phyloP scores from a whole-genome alignment of 1,140 invertebrate genomes.

The Sminthurides bifidus region DNA sequence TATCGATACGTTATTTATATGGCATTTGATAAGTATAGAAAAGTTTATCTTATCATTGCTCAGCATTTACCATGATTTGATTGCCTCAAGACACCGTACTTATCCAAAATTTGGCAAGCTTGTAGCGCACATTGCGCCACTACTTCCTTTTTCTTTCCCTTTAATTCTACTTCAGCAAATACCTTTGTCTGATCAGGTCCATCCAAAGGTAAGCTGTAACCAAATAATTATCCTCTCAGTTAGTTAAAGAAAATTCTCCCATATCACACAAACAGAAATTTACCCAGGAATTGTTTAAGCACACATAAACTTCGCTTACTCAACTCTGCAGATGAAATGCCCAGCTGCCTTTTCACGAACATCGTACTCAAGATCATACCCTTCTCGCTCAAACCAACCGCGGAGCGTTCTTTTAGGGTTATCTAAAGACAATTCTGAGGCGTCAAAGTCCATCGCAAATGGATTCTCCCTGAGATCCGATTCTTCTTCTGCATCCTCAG shows the following conservation, averaged over 20 bases:
- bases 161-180: constrained; percentile 69
- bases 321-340: constrained; percentile 57
- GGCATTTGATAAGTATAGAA: background rate
- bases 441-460: constrained; percentile 45
- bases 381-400: constrained; percentile 92
- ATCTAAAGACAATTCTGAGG: constrained; percentile 65
- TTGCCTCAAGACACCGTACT: constrained; percentile 62
- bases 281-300: background rate
- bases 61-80: constrained; percentile 51
- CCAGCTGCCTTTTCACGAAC: constrained; percentile 67
- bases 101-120: constrained; percentile 82
- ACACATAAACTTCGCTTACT: constrained; percentile 39
- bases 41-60: background rate
- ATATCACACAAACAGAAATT: background rate
- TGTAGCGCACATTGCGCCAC: constrained; percentile 85
- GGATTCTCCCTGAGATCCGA: constrained; percentile 66
- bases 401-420: constrained; percentile 91
- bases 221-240: background rate
- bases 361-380: constrained; percentile 68
- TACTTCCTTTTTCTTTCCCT: constrained; percentile 89
- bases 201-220: constrained; percentile 62
- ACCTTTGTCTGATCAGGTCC: constrained; percentile 57
- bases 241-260: background rate
- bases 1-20: background rate
- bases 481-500: constrained; percentile 79